phyloP scores from a whole-genome alignment of 2,113 vertebrate species.

The Pavo muticus region DNA sequence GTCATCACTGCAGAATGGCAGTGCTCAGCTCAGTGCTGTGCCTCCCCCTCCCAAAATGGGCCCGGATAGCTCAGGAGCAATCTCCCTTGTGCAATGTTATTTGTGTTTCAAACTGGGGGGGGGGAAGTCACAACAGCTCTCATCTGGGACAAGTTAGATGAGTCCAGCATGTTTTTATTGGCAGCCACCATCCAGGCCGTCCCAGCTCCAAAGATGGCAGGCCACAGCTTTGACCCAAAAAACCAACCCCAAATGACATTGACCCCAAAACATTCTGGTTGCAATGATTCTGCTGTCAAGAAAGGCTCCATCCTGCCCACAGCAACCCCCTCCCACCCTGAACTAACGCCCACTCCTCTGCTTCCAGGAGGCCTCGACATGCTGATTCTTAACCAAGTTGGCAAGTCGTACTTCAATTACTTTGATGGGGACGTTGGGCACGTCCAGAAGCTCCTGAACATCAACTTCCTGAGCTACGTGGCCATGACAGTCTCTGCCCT shows the following conservation, averaged over 20 bases:
- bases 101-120: neutral
- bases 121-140: neutral
- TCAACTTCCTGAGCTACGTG: constrained; percentile 82
- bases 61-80: neutral
- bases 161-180: neutral
- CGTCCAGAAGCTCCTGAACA: constrained; percentile 65
- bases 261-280: neutral
- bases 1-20: neutral
- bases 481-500: constrained; percentile 67
- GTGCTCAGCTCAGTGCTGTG: fast-evolving
- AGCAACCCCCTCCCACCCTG: neutral
- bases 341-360: neutral
- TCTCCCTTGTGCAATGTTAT: neutral
- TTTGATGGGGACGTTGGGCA: constrained; percentile 51
- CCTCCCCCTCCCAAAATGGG: fast-evolving
- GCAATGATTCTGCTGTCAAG: neutral
- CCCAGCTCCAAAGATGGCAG: neutral
- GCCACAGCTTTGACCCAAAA: neutral
- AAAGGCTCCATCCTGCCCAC: neutral
- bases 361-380: constrained; percentile 80
- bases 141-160: neutral
- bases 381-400: constrained; percentile 82
- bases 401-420: neutral
- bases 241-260: neutral
- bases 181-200: neutral